A percentile compares a stretch with the other conserved stretches of the same genome.
phyloP scores from a whole-genome alignment of 64 coral and sea anemone genomes.

The Porites lutea region DNA sequence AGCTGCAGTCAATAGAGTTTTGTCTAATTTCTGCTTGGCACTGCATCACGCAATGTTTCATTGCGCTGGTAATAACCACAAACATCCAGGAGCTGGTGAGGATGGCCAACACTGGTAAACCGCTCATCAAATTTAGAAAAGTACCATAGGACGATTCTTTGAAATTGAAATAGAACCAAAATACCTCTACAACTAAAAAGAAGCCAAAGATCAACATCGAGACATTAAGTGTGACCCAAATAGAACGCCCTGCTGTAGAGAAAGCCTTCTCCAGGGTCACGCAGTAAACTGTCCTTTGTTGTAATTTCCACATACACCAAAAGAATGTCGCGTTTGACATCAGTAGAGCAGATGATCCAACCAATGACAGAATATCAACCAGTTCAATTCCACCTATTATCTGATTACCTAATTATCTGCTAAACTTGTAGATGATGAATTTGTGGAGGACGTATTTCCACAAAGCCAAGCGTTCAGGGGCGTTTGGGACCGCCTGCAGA shows the following conservation, averaged over 20 bases:
- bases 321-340: constrained; percentile 68
- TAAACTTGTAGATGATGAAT: not conserved
- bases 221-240: constrained; percentile 60
- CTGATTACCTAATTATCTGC: not conserved
- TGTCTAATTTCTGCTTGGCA: constrained; percentile 28
- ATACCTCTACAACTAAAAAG: constrained; percentile 9
- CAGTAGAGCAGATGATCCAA: constrained; percentile 24
- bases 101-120: constrained; percentile 25
- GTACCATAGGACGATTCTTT: not conserved
- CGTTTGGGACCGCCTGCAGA: constrained; percentile 43
- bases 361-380: constrained; percentile 37
- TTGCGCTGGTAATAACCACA: constrained; percentile 15
- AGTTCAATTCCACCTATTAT: constrained; percentile 30
- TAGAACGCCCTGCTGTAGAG: not conserved
- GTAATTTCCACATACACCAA: constrained; percentile 57
- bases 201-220: constrained; percentile 26
- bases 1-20: not conserved
- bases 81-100: constrained; percentile 60
- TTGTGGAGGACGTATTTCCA: constrained; percentile 7
- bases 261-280: constrained; percentile 34
- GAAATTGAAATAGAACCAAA: constrained; percentile 29
- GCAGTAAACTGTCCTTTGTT: not conserved
- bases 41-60: constrained; percentile 20
- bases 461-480: constrained; percentile 53
- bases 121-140: not conserved